Base-by-base conservation (phyloP, 2,797 vertebrate genomes). In the Hemibagrus guttatus region DNA sequence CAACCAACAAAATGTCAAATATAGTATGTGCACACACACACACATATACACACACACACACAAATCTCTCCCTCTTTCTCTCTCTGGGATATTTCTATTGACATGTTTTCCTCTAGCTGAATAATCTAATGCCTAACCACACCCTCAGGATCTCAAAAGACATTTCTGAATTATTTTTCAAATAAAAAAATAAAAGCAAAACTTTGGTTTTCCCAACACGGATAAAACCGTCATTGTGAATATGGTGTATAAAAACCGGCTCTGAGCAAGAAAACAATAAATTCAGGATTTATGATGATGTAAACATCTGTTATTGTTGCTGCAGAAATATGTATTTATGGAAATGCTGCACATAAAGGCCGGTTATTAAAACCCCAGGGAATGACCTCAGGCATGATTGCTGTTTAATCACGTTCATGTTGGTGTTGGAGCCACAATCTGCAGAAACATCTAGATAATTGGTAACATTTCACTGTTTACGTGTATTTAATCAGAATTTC, bases 1-100 rank as follows among this genome's bases (percentile, higher is more conserved):
- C 79, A 78, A 35, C 75, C 17, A 85, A 14, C 14, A 54, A 76
- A 85, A 87, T 59, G 84, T 85, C 72, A 81, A 68, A 71, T 68
- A 35, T 2, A 68, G 28, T 35, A 66, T 35, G 2, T 58, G 14
- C 26, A 23, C 61, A 26, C 81, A 54, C 82, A 56, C 31, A 64
- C 66, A 16, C 58, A 85, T 19, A 85, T 61, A 85, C 31, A 71
- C 63, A 63, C 54, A 42, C 69, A 52, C 42, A 76, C 8, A 39
- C 66, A 35, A 6, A 17, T 42, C 69, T 71, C 69, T 71, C 31
- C 42, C 39, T 72, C 21, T 72, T 0, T 74, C 71, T 26, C 23
- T 49, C 42, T 49, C 9, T 35, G 17, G 35, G 19, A 69, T 69
- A 21, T 66, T 66, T 66, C 28, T 31, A 28, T 12, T 42, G 17